phyloP scores from a whole-genome alignment of 37 sponge, comb jelly and placozoan genomes.

The Agelas oroides region DNA sequence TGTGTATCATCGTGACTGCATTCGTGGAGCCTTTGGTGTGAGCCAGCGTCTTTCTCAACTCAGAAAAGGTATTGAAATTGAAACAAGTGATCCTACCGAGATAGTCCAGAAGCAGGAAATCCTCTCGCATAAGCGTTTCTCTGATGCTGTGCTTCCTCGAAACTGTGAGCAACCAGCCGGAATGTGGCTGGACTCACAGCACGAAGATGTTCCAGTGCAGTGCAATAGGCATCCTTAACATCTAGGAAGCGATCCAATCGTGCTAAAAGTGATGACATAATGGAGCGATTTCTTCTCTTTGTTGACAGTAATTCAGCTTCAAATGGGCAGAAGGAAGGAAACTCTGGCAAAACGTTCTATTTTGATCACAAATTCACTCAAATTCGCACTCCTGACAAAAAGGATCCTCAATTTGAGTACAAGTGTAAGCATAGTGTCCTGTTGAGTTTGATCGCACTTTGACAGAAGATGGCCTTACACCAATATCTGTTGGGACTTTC shows the following conservation, averaged over 20 bases:
- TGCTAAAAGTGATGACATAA: background rate
- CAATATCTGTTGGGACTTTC: slow-evolving; percentile 29
- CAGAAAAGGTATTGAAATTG: background rate
- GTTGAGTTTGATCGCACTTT: slow-evolving; percentile 27
- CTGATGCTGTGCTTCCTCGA: slow-evolving; percentile 8
- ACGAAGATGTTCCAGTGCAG: background rate
- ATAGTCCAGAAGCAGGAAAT: slow-evolving; percentile 16
- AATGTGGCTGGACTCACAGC: slow-evolving; percentile 12
- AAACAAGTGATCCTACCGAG: background rate
- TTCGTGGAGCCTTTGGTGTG: slow-evolving; percentile 8
- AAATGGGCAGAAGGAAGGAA: slow-evolving; percentile 2
- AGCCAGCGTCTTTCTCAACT: slow-evolving; percentile 13
- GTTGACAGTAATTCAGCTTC: background rate
- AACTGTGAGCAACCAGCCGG: slow-evolving; percentile 7
- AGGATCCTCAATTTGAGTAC: slow-evolving; percentile 25
- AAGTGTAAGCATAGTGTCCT: slow-evolving; percentile 43
- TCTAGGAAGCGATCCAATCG: background rate
- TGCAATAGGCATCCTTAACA: background rate
- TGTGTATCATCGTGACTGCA: slow-evolving; percentile 21
- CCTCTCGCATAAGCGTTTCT: slow-evolving; percentile 6
- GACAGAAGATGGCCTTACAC: slow-evolving; percentile 10
- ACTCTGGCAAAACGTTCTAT: background rate
- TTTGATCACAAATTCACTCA: background rate
- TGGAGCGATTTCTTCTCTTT: background rate
- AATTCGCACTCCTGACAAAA: background rate